Base-by-base conservation (phyloP, 2,113 vertebrate genomes). In the Odontesthes bonariensis region DNA sequence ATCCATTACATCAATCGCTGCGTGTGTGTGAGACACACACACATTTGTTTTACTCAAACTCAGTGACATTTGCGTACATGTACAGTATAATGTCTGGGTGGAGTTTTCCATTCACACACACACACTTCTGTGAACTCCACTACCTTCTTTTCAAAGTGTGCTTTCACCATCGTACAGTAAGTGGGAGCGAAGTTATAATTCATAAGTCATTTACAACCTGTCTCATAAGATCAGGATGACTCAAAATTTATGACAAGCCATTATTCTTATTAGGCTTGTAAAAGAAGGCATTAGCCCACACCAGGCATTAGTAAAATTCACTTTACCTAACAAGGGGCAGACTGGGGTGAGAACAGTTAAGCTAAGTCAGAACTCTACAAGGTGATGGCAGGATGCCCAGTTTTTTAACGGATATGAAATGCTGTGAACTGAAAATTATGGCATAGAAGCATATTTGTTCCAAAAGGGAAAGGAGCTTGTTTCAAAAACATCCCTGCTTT, bases 231-330 rank as follows among this genome's bases (percentile, higher is more conserved):
- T 91, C 84, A 56, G 71, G 89, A 89, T 82, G 82, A 84, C 71
- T 80, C 80, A 57, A 83, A 84, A 94, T 92, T 93, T 93, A 93
- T 84, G 79, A 72, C 31, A 0, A 59, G 54, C 74, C 89, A 90
- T 89, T 90, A 88, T 86, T 89, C 86, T 91, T 93, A 92, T 90
- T 89, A 92, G 87, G 80, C 92, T 88, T 85, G 82, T 93, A 91
- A 91, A 92, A 89, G 76, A 77, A 83, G 81, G 89, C 87, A 91
- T 92, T 92, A 91, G 85, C 85, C 88, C 78, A 86, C 69, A 65
- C 66, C 88, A 82, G 59, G 83, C 89, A 83, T 93, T 91, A 91
- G 86, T 93, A 90, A 93, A 92, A 92, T 90, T 87, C 81, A 91
- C 89, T 86, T 86, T 86, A 84, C 87, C 87, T 91, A 90, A 89